Evolutionary conservation across 2,888 invertebrate species (phyloP).

Genomic region (Philaethria dido): DNA sequence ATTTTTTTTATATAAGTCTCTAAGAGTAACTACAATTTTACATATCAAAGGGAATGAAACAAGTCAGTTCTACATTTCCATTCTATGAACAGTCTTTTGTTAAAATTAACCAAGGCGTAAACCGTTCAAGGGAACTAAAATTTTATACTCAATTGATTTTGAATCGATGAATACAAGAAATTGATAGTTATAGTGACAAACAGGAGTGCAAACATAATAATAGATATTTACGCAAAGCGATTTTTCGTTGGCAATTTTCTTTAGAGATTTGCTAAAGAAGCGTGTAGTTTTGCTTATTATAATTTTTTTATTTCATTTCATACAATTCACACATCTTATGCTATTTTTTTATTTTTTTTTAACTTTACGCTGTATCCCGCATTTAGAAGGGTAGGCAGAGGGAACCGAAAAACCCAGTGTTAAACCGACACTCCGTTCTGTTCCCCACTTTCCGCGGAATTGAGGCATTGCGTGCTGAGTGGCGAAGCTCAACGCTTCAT

Average conservation of each 20-base stretch:
- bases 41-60: neutral
- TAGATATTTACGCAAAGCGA: conserved; percentile 10
- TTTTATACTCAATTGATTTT: conserved; percentile 35
- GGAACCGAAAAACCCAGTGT: too few relatives aligned
- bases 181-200: conserved; percentile 15
- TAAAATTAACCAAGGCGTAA: conserved; percentile 29
- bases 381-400: too few relatives aligned
- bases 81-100: conserved; percentile 29
- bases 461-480: too few relatives aligned
- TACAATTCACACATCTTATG: neutral
- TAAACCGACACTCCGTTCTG: too few relatives aligned
- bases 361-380: too few relatives aligned
- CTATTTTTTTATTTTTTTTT: too few relatives aligned
- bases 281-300: neutral
- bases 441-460: too few relatives aligned
- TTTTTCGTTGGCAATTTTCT: neutral
- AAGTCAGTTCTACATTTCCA: conserved; percentile 2
- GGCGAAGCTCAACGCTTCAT: too few relatives aligned
- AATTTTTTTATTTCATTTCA: neutral
- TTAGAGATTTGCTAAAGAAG: neutral
- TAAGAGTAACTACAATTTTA: neutral
- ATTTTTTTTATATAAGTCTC: too few relatives aligned
- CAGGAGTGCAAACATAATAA: conserved; percentile 1
- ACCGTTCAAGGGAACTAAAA: conserved; percentile 21
- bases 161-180: conserved; percentile 26